Evolutionary conservation across 35 echinoderm and acorn worm genomes (phyloP).

Genomic region (Antedon bifida): DNA sequence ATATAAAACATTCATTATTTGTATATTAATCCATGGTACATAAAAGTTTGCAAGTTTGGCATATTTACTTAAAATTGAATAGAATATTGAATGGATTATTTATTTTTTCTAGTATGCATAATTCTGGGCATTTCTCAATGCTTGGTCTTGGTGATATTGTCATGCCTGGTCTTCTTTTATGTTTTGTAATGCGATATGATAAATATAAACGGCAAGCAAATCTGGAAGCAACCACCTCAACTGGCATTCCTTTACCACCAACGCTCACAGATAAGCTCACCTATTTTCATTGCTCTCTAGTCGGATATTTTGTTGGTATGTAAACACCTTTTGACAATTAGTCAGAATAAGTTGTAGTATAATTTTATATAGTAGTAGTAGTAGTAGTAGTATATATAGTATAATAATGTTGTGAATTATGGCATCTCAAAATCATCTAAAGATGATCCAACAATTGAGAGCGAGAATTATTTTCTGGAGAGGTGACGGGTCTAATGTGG

Average conservation of each 20-base stretch:
- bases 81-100: not conserved
- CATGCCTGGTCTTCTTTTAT: constrained; percentile 89
- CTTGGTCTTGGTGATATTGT: constrained; percentile 95
- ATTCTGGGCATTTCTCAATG: constrained; percentile 95
- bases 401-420: not conserved
- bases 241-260: constrained; percentile 7
- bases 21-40: no score
- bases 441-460: no score
- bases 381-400: no score
- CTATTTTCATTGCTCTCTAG: constrained; percentile 98
- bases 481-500: no score
- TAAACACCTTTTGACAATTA: not conserved
- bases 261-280: constrained; percentile 79
- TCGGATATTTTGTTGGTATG: constrained; percentile 99
- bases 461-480: no score
- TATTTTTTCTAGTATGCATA: constrained; percentile 60
- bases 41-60: no score
- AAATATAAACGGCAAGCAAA: constrained; percentile 67
- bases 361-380: no score
- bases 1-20: no score
- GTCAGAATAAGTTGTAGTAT: no score
- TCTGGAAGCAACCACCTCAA: constrained; percentile 7
- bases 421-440: no score
- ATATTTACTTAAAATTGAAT: no score
- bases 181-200: constrained; percentile 97